A percentile compares a stretch with the other conserved stretches of the same genome.
phyloP scores from a whole-genome alignment of 2,888 invertebrate species.

The Lysandra bellargus region DNA sequence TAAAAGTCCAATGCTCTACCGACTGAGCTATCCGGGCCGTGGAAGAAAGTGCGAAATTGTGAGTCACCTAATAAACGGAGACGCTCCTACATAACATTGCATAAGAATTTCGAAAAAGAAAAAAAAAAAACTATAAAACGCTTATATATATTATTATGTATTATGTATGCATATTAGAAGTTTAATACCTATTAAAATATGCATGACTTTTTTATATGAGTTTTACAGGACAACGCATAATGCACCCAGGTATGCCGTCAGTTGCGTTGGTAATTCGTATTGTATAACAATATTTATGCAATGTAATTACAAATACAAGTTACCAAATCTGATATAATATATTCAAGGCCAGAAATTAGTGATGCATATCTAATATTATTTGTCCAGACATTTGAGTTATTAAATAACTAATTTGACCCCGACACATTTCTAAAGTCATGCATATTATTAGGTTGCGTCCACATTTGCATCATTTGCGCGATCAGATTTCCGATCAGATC shows the following conservation, averaged over 20 bases:
- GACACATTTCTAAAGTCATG: neutral
- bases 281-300: conserved; percentile 3
- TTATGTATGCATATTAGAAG: no score
- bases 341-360: conserved; percentile 2
- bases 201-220: no score
- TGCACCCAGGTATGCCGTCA: neutral
- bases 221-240: neutral
- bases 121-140: no score
- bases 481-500: no score
- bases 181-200: no score
- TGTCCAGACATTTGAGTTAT: neutral
- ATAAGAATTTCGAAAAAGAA: no score
- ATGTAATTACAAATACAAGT: neutral
- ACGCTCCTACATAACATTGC: neutral
- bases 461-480: no score
- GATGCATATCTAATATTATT: neutral
- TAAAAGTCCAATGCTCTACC: conserved; percentile 81
- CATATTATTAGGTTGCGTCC: neutral
- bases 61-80: neutral
- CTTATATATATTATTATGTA: no score
- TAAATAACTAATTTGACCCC: neutral
- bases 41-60: neutral
- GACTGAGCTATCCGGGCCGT: conserved; percentile 81
- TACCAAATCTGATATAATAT: neutral
- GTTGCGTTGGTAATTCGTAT: neutral